Evolutionary conservation across 2,797 vertebrate genomes (phyloP).

Genomic region (Lateolabrax maculatus): DNA sequence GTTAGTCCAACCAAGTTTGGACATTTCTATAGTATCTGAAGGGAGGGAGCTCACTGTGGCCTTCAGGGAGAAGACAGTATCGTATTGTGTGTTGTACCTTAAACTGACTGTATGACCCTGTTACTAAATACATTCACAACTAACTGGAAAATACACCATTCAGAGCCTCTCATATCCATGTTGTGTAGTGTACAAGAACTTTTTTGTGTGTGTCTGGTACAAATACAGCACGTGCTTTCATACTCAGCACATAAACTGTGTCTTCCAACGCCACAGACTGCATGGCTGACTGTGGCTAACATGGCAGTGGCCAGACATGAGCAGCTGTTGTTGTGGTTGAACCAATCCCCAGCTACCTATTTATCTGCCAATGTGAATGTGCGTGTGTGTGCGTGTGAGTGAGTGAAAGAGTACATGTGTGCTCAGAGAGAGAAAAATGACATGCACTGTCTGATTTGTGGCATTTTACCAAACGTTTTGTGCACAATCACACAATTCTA

Average conservation of each 20-base stretch:
- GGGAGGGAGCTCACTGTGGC: constrained; percentile 1
- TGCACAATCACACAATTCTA: not conserved
- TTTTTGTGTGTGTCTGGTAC: constrained; percentile 17
- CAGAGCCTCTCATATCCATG: not conserved
- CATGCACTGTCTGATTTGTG: constrained; percentile 5
- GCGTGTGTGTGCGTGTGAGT: constrained; percentile 9
- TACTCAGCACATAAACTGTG: constrained; percentile 42
- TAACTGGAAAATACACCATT: not conserved
- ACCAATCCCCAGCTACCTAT: constrained; percentile 55
- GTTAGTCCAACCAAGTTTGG: constrained; percentile 1
- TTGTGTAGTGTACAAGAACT: constrained; percentile 3
- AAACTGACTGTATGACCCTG: not conserved
- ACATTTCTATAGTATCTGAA: not conserved
- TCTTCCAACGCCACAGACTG: constrained; percentile 47
- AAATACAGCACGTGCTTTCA: constrained; percentile 48
- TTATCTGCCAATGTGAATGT: constrained; percentile 37
- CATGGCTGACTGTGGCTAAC: constrained; percentile 45
- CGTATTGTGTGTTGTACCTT: too few species aligned
- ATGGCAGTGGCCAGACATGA: constrained; percentile 53
- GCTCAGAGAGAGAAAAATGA: not conserved
- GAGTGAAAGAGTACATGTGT: not conserved
- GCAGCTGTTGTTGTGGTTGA: constrained; percentile 71
- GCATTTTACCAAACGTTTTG: constrained; percentile 19
- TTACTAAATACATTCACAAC: not conserved
- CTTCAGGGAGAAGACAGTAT: not conserved